Evolutionary conservation across 2,797 vertebrate species (phyloP).

Genomic region (Poecilia gillii): DNA sequence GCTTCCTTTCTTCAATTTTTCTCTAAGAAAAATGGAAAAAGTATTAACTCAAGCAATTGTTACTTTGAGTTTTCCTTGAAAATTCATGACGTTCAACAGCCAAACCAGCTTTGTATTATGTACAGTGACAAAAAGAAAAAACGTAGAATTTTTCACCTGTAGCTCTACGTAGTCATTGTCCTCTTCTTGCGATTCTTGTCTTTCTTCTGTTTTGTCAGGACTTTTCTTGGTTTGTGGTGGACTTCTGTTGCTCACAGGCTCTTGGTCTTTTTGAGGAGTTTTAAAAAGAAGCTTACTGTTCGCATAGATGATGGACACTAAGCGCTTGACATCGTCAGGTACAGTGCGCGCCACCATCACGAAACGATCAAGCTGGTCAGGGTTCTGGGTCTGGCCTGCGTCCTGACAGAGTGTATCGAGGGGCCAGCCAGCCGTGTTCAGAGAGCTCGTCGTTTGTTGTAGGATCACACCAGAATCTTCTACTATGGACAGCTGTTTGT

Average conservation of each 20-base stretch:
- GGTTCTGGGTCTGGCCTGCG: slow-evolving; percentile 76
- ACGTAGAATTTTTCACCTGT: slow-evolving; percentile 72
- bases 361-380: slow-evolving; percentile 91
- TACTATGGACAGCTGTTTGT: slow-evolving; percentile 87
- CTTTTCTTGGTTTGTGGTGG: slow-evolving; percentile 40
- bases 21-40: slow-evolving; percentile 65
- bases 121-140: neutral
- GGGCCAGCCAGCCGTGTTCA: slow-evolving; percentile 84
- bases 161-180: slow-evolving; percentile 86
- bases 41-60: neutral
- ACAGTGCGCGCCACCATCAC: slow-evolving; percentile 91
- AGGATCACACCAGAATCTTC: slow-evolving; percentile 87
- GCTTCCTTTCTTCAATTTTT: slow-evolving; percentile 75
- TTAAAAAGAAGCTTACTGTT: slow-evolving; percentile 93
- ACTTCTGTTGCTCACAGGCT: slow-evolving; percentile 44
- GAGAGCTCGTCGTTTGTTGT: slow-evolving; percentile 80
- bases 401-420: slow-evolving; percentile 83
- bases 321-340: slow-evolving; percentile 91
- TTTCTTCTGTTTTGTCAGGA: slow-evolving; percentile 34
- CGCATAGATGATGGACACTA: slow-evolving; percentile 92
- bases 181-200: slow-evolving; percentile 63
- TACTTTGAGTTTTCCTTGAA: neutral
- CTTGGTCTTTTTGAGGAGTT: slow-evolving; percentile 58
- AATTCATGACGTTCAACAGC: neutral
- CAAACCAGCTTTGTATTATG: neutral